Conservation (phyloP, 2,113 vertebrate genomes). For the Phaethornis superciliosus region DNA sequence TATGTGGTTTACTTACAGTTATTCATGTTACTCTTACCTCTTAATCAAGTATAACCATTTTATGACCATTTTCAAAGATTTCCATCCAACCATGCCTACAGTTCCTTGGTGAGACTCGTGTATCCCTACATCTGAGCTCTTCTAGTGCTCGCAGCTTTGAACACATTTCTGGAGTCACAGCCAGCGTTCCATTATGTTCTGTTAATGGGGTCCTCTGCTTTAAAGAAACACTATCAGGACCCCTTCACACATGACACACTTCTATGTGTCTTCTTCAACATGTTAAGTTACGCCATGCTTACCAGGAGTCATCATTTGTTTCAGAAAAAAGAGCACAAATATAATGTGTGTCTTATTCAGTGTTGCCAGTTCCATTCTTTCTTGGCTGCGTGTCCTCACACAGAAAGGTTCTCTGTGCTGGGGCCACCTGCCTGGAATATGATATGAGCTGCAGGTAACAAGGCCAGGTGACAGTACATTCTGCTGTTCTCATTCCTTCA, state of each 20-base stretch:
- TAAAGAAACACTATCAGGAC: conserved; percentile 11
- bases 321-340: not conserved
- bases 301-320: not conserved
- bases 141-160: not conserved
- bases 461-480: not conserved
- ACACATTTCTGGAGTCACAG: not conserved
- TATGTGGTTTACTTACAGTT: not conserved
- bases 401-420: not conserved
- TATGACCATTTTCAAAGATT: conserved; percentile 1
- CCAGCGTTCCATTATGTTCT: conserved; percentile 1
- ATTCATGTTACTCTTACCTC: not conserved
- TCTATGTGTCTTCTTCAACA: not conserved
- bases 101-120: not conserved
- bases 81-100: not conserved
- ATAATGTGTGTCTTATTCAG: not conserved
- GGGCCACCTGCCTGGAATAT: not conserved
- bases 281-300: not conserved
- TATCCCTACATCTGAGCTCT: not conserved
- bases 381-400: not conserved
- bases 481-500: not conserved
- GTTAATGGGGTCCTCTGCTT: not conserved
- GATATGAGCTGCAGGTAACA: not conserved
- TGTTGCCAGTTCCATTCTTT: not conserved
- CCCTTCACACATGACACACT: not conserved
- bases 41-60: not conserved